Base-by-base conservation (phyloP, 2,888 invertebrate genomes). In the Nomada lathburiana region DNA sequence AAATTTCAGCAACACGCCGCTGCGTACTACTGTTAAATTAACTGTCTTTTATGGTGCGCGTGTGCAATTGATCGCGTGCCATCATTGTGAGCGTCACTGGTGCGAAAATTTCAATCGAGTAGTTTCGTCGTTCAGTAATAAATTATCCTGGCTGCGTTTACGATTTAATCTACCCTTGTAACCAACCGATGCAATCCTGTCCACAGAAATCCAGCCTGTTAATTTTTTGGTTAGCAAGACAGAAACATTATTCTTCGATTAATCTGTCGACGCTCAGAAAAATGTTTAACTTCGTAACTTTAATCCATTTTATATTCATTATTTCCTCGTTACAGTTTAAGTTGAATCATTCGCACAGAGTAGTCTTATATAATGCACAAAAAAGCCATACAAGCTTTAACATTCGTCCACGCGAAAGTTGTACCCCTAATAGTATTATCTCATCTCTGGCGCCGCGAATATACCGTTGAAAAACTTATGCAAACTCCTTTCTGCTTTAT, bases 11-110 rank as follows among this genome's bases (percentile, higher is more conserved):
- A 26, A 26, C 50, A 60, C 60, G 26, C 13, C 64, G 52, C 60
- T 59, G 60, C n/a, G 47, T 42, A 52, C 26, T 23, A 23, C 44
- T 55, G 72, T 63, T 69, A 62, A 69, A 80, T 81, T 80, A 80
- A 73, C 64, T 53, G 29, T 36, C 52, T 44, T 69, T 70, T 26
- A 29, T 55, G 52, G 13, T 7, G 18, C n/a, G 20, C 11, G 36
- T 50, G 20, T n/a, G 42, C 20, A 16, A 50, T 63, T 55, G 69
- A 59, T 68, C 36, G 59, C 11, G n/a, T 9, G 59, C 60, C 44
- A 26, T 70, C 53, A 44, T 23, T 65, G 53, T 36, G 10, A 16
- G 42, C 52, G n/a, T 52, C 50, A 50, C 26, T 18, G 23, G 20
- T 20, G 57, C 53, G 53, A 20, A 57, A 70, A 67, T 67, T 77